phyloP scores from a whole-genome alignment of 2,797 vertebrate genomes.

The Peromyscus nudipes region DNA sequence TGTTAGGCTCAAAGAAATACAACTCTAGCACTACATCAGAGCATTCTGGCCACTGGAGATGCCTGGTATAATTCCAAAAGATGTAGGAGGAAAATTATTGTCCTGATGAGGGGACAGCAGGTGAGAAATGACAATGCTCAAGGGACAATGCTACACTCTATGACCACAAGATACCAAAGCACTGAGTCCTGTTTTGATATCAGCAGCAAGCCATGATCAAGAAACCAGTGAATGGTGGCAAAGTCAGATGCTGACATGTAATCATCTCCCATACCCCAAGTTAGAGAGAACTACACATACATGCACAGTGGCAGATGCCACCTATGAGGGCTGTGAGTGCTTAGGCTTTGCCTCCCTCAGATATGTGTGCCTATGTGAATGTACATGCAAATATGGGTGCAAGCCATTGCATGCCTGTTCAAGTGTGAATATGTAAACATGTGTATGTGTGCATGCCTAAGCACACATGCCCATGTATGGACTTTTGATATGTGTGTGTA shows the following conservation, averaged over 20 bases:
- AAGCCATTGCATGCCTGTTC: neutral
- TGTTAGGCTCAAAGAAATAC: neutral
- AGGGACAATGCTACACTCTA: neutral
- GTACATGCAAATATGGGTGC: neutral
- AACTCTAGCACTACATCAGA: neutral
- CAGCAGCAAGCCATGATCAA: neutral
- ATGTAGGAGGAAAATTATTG: neutral
- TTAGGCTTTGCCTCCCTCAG: neutral
- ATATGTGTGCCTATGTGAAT: neutral
- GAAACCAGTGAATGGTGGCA: neutral
- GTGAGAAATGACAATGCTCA: neutral
- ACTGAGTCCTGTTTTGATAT: neutral
- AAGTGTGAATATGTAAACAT: neutral
- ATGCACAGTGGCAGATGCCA: neutral
- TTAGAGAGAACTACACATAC: fast-evolving
- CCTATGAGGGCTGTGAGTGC: neutral
- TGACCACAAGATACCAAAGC: neutral
- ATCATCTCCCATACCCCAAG: no score
- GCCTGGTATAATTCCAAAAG: neutral
- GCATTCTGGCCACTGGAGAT: neutral
- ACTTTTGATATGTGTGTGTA: neutral
- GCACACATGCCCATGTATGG: neutral
- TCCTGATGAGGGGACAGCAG: neutral
- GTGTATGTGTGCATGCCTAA: neutral
- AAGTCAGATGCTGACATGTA: neutral